These are phyloP conservation scores for Anthopleura xanthogrammica DNA, from an alignment of 92 coral and sea anemone species.

Conservation along the genomic window DNA sequence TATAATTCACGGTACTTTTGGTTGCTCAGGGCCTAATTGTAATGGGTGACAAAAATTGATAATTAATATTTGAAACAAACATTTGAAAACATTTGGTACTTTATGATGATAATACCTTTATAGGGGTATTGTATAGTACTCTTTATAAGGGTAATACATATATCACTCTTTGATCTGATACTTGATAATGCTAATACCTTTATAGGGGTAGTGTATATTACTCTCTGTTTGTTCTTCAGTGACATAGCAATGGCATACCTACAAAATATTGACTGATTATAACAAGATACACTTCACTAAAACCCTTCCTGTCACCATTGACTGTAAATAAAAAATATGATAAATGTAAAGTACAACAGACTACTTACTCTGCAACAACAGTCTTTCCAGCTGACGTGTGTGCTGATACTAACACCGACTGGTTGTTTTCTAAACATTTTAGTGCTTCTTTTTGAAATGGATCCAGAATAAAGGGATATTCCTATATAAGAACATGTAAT, in stretches of 20 bases:
- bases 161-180: background rate
- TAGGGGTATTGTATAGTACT: constrained; percentile 95
- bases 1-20: constrained; percentile 95
- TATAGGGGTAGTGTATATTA: constrained; percentile 94
- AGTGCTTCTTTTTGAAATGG: constrained; percentile 99
- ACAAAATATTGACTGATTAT: background rate
- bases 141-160: constrained; percentile 24
- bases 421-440: constrained; percentile 91
- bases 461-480: constrained; percentile 95
- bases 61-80: background rate
- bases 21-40: constrained; percentile 84
- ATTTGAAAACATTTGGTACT: background rate
- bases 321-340: background rate
- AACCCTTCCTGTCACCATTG: too few species aligned
- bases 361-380: constrained; percentile 96
- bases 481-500: constrained; percentile 44
- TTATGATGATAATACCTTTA: constrained; percentile 5
- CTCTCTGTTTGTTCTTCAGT: constrained; percentile 89
- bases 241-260: constrained; percentile 99
- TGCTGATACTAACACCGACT: constrained; percentile 94
- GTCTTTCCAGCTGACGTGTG: constrained; percentile 99
- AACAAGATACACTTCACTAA: too few species aligned
- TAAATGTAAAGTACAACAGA: background rate
- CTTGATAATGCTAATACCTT: background rate
- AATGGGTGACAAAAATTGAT: background rate